Conservation (phyloP, 2,797 vertebrate species). For the Columba guinea region DNA sequence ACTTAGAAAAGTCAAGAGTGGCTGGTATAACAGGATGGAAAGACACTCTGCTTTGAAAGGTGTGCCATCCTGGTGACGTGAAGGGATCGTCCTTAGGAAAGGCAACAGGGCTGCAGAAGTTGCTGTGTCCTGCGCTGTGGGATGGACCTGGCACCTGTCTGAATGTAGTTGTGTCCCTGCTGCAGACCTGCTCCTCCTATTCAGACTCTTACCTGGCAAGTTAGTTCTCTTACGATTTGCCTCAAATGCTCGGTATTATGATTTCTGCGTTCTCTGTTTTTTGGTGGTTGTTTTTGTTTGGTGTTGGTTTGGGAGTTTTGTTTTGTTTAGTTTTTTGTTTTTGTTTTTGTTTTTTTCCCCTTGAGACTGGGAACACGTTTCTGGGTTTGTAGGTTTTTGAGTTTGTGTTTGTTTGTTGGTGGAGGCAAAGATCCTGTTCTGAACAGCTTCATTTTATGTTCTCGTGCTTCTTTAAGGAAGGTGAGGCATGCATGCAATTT, state of each 20-base stretch:
- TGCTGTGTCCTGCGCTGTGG: neutral
- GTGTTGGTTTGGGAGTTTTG: too few species aligned
- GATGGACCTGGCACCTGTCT: neutral
- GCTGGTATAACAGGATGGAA: neutral
- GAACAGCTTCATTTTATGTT: neutral
- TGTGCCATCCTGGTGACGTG: neutral
- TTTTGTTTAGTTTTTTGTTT: neutral
- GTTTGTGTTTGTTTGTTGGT: too few species aligned
- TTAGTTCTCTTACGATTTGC: neutral
- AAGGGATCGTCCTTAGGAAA: neutral
- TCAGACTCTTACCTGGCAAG: neutral
- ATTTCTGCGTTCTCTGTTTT: neutral
- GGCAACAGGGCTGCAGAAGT: neutral
- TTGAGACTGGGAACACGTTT: neutral
- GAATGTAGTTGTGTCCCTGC: neutral
- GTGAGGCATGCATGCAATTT: neutral
- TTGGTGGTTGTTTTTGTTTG: too few species aligned
- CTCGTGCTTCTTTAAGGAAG: neutral
- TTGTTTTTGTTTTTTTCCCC: neutral
- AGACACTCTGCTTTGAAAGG: neutral
- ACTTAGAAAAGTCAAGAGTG: neutral
- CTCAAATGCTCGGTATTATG: neutral
- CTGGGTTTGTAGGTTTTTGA: too few species aligned
- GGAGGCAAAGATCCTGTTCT: neutral
- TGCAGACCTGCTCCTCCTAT: neutral